A percentile compares a stretch with the other conserved stretches of the same genome.
Conservation (phyloP, 2,888 invertebrate genomes). For the Calliphora vomitoria region DNA sequence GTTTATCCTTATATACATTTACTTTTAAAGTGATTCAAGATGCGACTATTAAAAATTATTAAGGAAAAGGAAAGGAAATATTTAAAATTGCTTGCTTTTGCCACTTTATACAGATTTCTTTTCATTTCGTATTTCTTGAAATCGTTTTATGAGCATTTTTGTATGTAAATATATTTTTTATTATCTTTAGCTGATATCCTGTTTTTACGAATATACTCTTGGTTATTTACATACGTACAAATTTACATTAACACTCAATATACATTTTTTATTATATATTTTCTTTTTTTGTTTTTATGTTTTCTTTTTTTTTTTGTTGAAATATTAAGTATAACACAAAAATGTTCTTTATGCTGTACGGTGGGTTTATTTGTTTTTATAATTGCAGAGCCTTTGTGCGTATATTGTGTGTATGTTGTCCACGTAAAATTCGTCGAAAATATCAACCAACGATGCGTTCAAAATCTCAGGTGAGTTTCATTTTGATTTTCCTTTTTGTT, state of each 20-base stretch:
- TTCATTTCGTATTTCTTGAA: too few species aligned
- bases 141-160: background rate
- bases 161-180: background rate
- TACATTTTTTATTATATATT: constrained; percentile 21
- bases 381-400: constrained; percentile 94
- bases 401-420: constrained; percentile 95
- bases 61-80: background rate
- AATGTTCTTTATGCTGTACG: background rate
- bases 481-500: background rate
- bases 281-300: background rate
- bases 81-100: background rate
- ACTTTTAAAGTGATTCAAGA: too few species aligned
- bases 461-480: constrained; percentile 91
- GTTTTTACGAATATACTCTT: background rate
- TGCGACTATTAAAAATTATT: too few species aligned
- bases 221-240: background rate
- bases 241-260: constrained; percentile 29
- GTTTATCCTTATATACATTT: too few species aligned
- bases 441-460: constrained; percentile 94
- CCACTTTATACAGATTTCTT: background rate
- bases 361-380: constrained; percentile 79
- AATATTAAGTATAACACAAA: constrained; percentile 1
- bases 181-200: constrained; percentile 10
- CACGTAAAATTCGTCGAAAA: constrained; percentile 91
- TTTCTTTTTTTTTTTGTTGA: background rate